Percentiles rank a stretch among this genome's conserved stretches.
Conservation (phyloP, 2,888 invertebrate genomes). For the Gymnosoma rotundatum region DNA sequence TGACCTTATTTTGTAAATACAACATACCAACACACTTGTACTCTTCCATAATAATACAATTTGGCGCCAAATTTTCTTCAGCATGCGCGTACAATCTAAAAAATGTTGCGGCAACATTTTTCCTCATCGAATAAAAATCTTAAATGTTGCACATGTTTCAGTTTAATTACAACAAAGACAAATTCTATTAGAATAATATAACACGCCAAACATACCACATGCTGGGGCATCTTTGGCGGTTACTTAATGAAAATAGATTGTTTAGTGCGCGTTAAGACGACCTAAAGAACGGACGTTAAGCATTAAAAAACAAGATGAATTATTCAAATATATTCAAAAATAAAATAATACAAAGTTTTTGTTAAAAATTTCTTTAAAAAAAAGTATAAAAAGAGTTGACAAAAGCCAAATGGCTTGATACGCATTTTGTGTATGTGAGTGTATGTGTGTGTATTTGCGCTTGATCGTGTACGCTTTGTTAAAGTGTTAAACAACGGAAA, state of each 20-base stretch:
- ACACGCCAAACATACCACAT: conserved; percentile 63
- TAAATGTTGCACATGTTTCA: conserved; percentile 46
- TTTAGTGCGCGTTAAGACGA: conserved; percentile 55
- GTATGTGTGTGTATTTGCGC: not conserved
- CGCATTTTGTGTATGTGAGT: not conserved
- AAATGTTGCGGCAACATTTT: conserved; percentile 66
- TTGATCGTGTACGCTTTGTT: not conserved
- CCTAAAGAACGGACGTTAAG: conserved; percentile 49
- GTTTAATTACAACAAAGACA: conserved; percentile 11
- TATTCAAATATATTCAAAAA: conserved; percentile 1
- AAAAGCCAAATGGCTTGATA: not conserved
- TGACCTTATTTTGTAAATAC: conserved; percentile 51
- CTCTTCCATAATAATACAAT: not conserved
- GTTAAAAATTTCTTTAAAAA: not conserved
- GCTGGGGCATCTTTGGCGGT: conserved; percentile 55
- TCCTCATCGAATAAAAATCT: not conserved
- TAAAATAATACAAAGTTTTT: conserved; percentile 4
- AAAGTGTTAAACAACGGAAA: conserved; percentile 56
- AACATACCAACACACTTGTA: not conserved
- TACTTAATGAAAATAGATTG: conserved; percentile 29
- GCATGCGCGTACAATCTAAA: conserved; percentile 47
- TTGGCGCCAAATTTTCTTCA: conserved; percentile 48
- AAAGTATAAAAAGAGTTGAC: not conserved
- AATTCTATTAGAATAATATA: conserved; percentile 55
- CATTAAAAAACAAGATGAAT: not conserved